Conservation (phyloP, 2,113 vertebrate genomes). For the Vulpes ferrilata region DNA sequence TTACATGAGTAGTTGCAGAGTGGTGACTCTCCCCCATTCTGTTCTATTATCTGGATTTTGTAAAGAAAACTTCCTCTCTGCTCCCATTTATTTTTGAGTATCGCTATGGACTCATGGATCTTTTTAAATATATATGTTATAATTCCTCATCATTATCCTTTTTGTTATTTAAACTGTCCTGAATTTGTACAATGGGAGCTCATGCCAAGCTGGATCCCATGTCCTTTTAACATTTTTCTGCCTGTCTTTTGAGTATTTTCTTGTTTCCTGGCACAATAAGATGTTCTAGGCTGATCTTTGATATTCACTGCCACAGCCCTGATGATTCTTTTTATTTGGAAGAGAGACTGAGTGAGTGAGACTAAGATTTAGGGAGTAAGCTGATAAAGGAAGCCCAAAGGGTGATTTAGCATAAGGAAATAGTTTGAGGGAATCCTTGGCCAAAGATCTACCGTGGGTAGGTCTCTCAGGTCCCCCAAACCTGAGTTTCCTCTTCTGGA, state of each 20-base stretch:
- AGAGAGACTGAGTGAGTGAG: background rate
- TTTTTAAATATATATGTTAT: background rate
- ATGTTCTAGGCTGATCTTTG: background rate
- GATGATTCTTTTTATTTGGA: background rate
- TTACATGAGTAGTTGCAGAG: background rate
- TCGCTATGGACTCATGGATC: background rate
- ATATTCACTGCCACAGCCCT: background rate
- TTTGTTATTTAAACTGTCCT: background rate
- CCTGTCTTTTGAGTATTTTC: background rate
- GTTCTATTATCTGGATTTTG: background rate
- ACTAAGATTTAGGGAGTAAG: background rate
- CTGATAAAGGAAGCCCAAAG: background rate
- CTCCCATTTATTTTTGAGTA: background rate
- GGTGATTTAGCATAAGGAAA: background rate
- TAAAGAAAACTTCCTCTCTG: background rate
- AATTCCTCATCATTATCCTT: background rate
- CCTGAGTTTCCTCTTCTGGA: background rate
- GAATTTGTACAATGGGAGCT: background rate
- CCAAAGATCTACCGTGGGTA: background rate
- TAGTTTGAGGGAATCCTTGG: background rate
- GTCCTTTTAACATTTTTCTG: background rate
- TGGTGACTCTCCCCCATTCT: background rate
- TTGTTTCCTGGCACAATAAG: background rate
- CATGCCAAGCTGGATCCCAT: background rate
- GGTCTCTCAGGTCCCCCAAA: background rate